These are phyloP conservation scores for Meiosimyza decipiens DNA, from an alignment of 2,888 invertebrate genomes.

Conservation along the genomic window DNA sequence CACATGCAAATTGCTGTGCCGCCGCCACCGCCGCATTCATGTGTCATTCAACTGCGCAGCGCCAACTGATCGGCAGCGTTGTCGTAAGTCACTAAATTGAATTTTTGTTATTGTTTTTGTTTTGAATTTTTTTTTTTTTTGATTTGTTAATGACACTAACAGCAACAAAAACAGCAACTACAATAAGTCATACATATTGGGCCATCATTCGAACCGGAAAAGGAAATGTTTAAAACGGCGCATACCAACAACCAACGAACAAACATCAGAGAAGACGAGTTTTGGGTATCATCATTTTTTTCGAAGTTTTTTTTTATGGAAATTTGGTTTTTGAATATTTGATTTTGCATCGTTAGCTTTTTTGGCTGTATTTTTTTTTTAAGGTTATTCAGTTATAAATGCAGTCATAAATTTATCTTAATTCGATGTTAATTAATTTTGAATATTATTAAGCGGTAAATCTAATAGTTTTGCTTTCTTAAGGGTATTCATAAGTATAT, in stretches of 20 bases:
- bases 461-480: no score
- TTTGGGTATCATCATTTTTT: constrained; percentile 3
- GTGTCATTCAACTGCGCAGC: no score
- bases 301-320: background rate
- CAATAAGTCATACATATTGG: background rate
- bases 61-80: no score
- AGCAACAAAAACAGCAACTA: background rate
- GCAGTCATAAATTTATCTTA: background rate
- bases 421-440: background rate
- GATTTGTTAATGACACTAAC: constrained; percentile 7
- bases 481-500: no score
- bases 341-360: no score
- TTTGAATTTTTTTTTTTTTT: background rate
- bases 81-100: no score
- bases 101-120: background rate
- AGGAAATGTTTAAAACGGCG: constrained; percentile 10
- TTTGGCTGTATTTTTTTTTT: background rate
- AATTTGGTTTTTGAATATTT: background rate
- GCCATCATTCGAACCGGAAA: constrained; percentile 2
- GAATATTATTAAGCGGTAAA: no score
- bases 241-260: no score
- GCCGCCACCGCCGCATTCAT: no score
- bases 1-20: no score
- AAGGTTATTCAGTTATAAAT: constrained; percentile 6
- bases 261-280: background rate